Evolutionary conservation across 2,888 invertebrate species (phyloP).

Genomic region (Syrista parreyssii): DNA sequence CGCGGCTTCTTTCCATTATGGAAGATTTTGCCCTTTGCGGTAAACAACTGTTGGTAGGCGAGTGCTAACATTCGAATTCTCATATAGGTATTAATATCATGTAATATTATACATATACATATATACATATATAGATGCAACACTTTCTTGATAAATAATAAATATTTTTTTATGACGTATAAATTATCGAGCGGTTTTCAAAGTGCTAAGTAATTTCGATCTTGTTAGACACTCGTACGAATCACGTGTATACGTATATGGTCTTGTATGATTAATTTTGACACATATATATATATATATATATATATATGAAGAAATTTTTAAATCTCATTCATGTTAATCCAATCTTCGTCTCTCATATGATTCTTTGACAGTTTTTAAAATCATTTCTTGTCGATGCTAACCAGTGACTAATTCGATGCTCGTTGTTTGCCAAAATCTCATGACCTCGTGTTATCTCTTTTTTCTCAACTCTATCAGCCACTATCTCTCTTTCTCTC

Average conservation of each 20-base stretch:
- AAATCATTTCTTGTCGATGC: not conserved
- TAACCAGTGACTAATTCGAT: not conserved
- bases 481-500: not conserved
- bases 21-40: slow-evolving; percentile 13
- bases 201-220: too few relatives aligned
- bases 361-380: too few relatives aligned
- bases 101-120: not conserved
- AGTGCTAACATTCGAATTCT: not conserved
- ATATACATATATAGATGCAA: too few relatives aligned
- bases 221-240: too few relatives aligned
- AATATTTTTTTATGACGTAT: too few relatives aligned
- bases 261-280: too few relatives aligned
- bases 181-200: too few relatives aligned
- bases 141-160: too few relatives aligned
- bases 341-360: not conserved
- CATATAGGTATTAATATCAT: not conserved
- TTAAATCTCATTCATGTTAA: not conserved
- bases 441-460: not conserved
- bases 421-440: not conserved
- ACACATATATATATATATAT: too few relatives aligned
- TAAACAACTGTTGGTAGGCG: not conserved
- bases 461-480: not conserved
- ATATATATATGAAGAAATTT: too few relatives aligned
- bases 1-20: slow-evolving; percentile 16
- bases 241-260: too few relatives aligned